Percentiles rank a stretch among this genome's conserved stretches.
These are phyloP conservation scores for Mantis religiosa DNA, from an alignment of 2,888 invertebrate genomes.

Conservation along the genomic window DNA sequence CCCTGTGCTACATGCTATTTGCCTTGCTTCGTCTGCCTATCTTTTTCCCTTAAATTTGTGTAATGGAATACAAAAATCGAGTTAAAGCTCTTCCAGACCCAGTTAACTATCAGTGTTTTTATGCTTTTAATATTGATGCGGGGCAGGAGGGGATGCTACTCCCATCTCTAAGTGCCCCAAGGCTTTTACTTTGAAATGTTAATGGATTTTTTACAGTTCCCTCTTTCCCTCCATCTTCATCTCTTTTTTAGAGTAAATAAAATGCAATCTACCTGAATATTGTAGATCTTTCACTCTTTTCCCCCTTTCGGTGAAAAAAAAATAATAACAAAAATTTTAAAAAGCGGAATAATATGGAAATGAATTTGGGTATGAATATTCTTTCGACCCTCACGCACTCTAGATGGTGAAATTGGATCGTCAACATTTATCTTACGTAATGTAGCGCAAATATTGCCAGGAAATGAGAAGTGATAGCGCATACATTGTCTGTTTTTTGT, in stretches of 20 bases:
- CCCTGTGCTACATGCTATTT: background rate
- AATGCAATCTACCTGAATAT: background rate
- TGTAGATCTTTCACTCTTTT: background rate
- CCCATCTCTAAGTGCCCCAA: background rate
- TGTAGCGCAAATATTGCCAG: background rate
- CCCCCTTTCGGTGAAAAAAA: background rate
- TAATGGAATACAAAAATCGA: background rate
- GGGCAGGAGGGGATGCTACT: background rate
- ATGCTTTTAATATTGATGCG: background rate
- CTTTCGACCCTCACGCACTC: background rate
- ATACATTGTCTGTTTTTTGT: background rate
- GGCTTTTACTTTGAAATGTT: background rate
- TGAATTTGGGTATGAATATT: background rate
- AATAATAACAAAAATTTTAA: background rate
- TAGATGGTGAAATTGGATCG: background rate
- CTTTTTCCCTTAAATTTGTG: background rate
- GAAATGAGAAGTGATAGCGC: background rate
- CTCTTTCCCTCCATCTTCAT: background rate
- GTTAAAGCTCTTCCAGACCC: background rate
- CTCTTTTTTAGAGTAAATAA: background rate
- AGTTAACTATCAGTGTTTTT: background rate
- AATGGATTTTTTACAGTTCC: background rate
- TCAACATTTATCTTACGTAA: background rate
- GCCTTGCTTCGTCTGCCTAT: background rate
- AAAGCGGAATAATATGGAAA: background rate